phyloP scores from a whole-genome alignment of 2,113 vertebrate species.

The Tapirus terrestris region DNA sequence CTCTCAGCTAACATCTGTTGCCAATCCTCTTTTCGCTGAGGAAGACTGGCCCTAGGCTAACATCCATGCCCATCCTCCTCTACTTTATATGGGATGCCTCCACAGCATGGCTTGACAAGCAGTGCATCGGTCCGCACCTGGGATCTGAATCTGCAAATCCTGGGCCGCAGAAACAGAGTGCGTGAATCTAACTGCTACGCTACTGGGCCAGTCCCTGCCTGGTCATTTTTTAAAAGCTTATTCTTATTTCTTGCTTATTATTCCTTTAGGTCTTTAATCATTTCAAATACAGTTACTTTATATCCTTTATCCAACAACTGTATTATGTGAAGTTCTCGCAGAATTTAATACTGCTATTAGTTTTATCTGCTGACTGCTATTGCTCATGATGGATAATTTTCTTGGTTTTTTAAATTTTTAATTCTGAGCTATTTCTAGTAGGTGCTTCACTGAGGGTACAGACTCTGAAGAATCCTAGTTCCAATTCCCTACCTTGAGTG shows the following conservation, averaged over 20 bases:
- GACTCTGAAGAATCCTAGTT: neutral
- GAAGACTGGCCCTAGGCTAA: too few species aligned
- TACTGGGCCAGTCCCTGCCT: neutral
- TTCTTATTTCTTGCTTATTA: neutral
- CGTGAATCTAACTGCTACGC: too few species aligned
- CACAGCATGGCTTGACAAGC: too few species aligned
- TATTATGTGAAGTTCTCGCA: neutral
- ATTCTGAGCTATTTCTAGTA: neutral
- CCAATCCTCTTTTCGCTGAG: too few species aligned
- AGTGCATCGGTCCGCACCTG: too few species aligned
- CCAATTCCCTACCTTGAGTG: neutral
- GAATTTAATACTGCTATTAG: neutral
- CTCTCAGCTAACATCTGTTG: too few species aligned
- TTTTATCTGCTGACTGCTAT: neutral
- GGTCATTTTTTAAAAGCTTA: neutral
- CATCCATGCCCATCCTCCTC: too few species aligned
- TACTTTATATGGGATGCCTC: too few species aligned
- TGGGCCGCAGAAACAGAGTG: too few species aligned
- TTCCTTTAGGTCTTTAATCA: neutral
- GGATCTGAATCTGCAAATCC: too few species aligned
- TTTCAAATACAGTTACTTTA: neutral
- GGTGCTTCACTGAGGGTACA: neutral
- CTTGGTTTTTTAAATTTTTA: neutral
- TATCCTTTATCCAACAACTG: neutral
- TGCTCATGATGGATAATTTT: neutral